Base-by-base conservation (phyloP, 2,888 invertebrate species). In the Chymomyza procnemis region DNA sequence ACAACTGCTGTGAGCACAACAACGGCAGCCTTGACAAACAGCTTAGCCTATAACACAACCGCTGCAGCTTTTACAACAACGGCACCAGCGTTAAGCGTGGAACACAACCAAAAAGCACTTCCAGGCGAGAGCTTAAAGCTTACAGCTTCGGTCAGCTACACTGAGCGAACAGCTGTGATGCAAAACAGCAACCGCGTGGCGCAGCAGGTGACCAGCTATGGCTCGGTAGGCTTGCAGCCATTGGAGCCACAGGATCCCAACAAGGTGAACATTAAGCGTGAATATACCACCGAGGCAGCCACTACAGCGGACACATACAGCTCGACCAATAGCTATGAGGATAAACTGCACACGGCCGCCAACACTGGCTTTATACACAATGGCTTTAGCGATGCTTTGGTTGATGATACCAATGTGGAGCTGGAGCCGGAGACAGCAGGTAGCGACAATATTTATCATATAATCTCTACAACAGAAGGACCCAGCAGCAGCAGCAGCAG, bases 381-480 rank as follows among this genome's bases (percentile, higher is more conserved):
- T 18, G 84, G 81, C 0, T 74, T 78, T 12, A 60, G 66, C 14
- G 74, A 67, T 60, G 65, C 68, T 0, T 56, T 79, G 0, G 69
- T 80, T 1, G 83, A 84, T 6, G 72, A 66, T 4, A 56, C 64
- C 0, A 66, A 74, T 9, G 73, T 69, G 0, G 85, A 85, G 26
- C 60, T 85, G 18, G 90, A 90, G 18, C 87, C 89, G 0, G 89
- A 89, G 0, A 88, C 89, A 0, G 88, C 90, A 1, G 89, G 89
- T 26, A 90, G 89, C 64, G 87, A 90, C 64, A 87, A 88, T 57
- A 87, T 90, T 21, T 88, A 87, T 64, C 88, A 87, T 47, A 89
- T 89, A 4, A 84, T 89, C 22, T 79, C 88, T 30, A 88, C 88
- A 12, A 89, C 89, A 0, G 85, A 87, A 48, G 89, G 90, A 34